Evolutionary conservation across 2,888 invertebrate genomes (phyloP), one percentile per base, ranked within the genome.

Genomic region (Poecilus cupreus): DNA sequence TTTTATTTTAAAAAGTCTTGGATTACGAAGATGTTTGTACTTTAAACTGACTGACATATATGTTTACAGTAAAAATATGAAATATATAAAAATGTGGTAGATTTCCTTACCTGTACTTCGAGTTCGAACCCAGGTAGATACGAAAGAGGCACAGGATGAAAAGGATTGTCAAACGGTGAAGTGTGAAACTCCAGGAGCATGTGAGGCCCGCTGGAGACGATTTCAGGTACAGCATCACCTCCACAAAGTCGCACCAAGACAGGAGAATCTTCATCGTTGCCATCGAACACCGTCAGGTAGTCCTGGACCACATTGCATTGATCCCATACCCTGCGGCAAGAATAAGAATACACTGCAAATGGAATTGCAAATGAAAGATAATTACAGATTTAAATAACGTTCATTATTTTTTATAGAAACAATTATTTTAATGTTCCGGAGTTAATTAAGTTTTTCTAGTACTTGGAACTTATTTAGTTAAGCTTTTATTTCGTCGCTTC

Each of bases 221-320:
- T 94, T 87, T 95, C 94, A 6, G 95, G 95, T 0, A 96, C 94
- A 0, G 94, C 93, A 86, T 96, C 96, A 0, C 95, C 95, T 3
- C 96, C 96, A 88, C 96, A 96, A 82, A 96, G 91, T 82, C 95
- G 92, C 4, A 95, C 94, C 82, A 96, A 89, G 6, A 95, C 92
- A 0, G 95, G 94, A n/a, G 93, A 93, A 76, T 92, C 91, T 11
- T 92, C 91, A 13, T 93, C 93, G 43, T 93, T 91, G 0, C 96
- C 96, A 87, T 96, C 96, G 91, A 94, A 94, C 77, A 96, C 94
- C 32, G 95, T 95, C 84, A 96, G 90, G 88, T 94, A 95, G 89
- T 96, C 96, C 88, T 95, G 95, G 82, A 94, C 94, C 85, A 94
- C 93, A 88, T 95, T 95, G 88, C 95, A 95, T 88, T 95, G 94